Evolutionary conservation across 1,140 invertebrate species (phyloP).

Genomic region (Mycetomoellerius zeteki): DNA sequence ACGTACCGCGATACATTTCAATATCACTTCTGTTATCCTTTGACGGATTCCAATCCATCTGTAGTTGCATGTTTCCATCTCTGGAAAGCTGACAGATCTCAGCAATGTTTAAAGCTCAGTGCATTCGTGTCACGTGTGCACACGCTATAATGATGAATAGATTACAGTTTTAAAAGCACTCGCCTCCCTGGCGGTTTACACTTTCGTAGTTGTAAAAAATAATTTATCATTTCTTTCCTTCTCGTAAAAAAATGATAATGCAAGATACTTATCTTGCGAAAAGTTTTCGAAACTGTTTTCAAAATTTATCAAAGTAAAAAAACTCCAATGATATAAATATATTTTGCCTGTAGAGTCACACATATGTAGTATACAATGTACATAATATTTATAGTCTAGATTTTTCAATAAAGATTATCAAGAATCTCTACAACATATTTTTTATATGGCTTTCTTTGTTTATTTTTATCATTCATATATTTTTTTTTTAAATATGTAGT

Average conservation of each 20-base stretch:
- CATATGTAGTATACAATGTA: neutral
- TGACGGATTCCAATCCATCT: constrained; percentile 59
- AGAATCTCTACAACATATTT: neutral
- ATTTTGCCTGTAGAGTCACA: neutral
- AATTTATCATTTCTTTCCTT: neutral
- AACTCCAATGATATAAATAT: neutral
- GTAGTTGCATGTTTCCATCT: neutral
- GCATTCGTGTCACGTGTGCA: neutral
- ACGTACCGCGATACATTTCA: constrained; percentile 45
- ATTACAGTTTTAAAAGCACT: constrained; percentile 22
- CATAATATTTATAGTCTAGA: neutral
- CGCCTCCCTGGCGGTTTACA: neutral
- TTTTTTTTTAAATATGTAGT: no score
- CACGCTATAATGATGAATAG: constrained; percentile 39
- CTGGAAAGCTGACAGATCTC: constrained; percentile 4
- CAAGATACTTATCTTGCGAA: neutral
- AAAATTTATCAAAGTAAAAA: neutral
- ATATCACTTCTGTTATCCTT: constrained; percentile 59
- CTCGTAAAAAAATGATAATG: neutral
- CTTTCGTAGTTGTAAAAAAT: constrained; percentile 2
- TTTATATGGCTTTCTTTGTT: neutral
- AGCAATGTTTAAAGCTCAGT: neutral
- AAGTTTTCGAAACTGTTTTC: neutral
- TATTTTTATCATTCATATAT: no score
- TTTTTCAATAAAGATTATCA: neutral